Evolutionary conservation across 2,797 vertebrate genomes (phyloP), one percentile per base, ranked within the genome.

Genomic region (Acrossocheilus wenchowensis): DNA sequence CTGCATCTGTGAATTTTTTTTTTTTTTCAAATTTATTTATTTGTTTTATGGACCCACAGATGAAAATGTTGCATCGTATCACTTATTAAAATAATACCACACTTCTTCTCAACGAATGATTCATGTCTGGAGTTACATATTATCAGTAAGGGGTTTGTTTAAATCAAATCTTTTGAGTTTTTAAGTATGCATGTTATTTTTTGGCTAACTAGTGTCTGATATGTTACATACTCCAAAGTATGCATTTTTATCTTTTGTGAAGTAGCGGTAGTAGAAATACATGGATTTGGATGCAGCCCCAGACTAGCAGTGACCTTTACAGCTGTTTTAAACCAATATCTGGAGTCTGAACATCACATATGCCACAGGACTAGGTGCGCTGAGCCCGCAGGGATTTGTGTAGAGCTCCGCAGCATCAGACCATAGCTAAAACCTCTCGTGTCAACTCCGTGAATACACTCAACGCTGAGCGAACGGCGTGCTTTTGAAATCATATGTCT

Each of bases 401-500:
- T 71, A 71, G 57, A 88, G 71, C 81, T 72, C 9, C 9, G 15
- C n/a, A 26, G 48, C 81, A 21, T 54, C 81, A 39, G 71, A 71
- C 77, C 74, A 69, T 36, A 26, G 62, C 83, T 87, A 82, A 84
- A 78, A 74, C 82, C 74, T 68, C 69, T 75, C 81, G 45, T 39
- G 66, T 83, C 80, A 75, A 79, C 82, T 21, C 60, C 4, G 41
- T 52, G 62, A 75, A 72, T 87, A 80, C 77, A 66, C 72, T 52
- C 52, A 69, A 36, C 78, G 23, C 54, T 17, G 68, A 54, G 19
- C 36, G 7, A 64, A 83, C 43, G 57, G 30, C 14, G 5, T 50
- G 78, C 54, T 50, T 87, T 78, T 79, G 66, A 50, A 84, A 87
- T 82, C 52, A 45, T 54, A 78, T 78, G 60, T 83, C 69, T 69